Percentiles rank a stretch among this genome's conserved stretches.
Evolutionary conservation across 2,888 invertebrate genomes (phyloP).

Genomic region (Seladonia tumulorum): DNA sequence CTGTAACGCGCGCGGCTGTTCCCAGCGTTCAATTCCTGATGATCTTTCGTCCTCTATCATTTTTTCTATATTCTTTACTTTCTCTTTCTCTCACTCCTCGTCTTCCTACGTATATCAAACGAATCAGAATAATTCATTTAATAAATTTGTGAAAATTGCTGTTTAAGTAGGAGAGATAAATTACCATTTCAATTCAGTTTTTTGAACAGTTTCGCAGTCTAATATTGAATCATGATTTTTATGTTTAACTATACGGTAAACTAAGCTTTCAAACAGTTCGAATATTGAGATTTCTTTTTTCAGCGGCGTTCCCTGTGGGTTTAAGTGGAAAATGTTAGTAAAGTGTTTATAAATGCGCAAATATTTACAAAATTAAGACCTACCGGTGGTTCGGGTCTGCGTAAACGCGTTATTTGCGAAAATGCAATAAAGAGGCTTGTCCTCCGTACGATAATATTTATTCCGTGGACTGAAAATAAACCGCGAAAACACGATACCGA

Average conservation of each 20-base stretch:
- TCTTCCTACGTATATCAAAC: too few species aligned
- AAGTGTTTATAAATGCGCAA: not conserved
- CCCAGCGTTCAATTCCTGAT: not conserved
- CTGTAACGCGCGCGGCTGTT: conserved; percentile 24
- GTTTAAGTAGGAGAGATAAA: not conserved
- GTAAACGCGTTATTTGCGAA: not conserved
- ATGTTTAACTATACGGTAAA: not conserved
- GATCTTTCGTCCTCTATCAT: conserved; percentile 14
- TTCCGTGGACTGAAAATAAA: not conserved
- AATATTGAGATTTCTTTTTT: not conserved
- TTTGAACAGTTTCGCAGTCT: too few species aligned
- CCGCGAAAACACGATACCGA: not conserved
- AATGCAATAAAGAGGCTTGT: not conserved
- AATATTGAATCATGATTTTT: not conserved
- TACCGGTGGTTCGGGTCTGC: not conserved
- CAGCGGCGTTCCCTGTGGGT: not conserved
- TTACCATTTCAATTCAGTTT: too few species aligned
- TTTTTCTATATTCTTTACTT: not conserved
- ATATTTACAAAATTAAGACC: not conserved
- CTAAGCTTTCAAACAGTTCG: not conserved
- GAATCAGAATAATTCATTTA: too few species aligned
- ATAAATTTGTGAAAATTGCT: not conserved
- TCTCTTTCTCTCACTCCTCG: not conserved
- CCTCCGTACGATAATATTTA: not conserved
- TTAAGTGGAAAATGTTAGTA: not conserved